Evolutionary conservation across 2,888 invertebrate species (phyloP).

Genomic region (Cantharis nigra): DNA sequence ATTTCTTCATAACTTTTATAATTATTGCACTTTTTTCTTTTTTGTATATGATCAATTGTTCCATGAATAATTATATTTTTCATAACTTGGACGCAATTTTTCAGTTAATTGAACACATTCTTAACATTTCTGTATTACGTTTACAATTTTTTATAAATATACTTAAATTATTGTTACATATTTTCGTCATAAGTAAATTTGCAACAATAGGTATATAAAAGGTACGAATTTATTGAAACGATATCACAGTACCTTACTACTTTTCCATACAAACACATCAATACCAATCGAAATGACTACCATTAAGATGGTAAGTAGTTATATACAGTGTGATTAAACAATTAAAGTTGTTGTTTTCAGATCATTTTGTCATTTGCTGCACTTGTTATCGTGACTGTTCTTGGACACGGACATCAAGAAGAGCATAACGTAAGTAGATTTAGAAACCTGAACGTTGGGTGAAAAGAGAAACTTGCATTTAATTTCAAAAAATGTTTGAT

Average conservation of each 20-base stretch:
- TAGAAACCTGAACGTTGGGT: not conserved
- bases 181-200: not conserved
- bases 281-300: not conserved
- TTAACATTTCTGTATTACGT: not conserved
- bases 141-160: not conserved
- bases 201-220: not conserved
- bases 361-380: not conserved
- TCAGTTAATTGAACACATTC: not conserved
- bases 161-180: not conserved
- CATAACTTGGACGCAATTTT: conserved; percentile 7
- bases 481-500: not conserved
- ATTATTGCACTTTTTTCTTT: conserved; percentile 3
- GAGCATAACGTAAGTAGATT: not conserved
- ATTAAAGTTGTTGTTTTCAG: not conserved
- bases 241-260: not conserved
- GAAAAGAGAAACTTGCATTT: not conserved
- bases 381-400: not conserved
- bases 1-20: not conserved
- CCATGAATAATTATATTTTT: conserved; percentile 8
- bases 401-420: not conserved
- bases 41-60: not conserved
- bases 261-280: not conserved
- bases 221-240: not conserved
- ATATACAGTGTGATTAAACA: not conserved
- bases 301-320: not conserved